These are phyloP conservation scores for Gastrophryne carolinensis DNA, from an alignment of 2,797 vertebrate species.

Conservation along the genomic window DNA sequence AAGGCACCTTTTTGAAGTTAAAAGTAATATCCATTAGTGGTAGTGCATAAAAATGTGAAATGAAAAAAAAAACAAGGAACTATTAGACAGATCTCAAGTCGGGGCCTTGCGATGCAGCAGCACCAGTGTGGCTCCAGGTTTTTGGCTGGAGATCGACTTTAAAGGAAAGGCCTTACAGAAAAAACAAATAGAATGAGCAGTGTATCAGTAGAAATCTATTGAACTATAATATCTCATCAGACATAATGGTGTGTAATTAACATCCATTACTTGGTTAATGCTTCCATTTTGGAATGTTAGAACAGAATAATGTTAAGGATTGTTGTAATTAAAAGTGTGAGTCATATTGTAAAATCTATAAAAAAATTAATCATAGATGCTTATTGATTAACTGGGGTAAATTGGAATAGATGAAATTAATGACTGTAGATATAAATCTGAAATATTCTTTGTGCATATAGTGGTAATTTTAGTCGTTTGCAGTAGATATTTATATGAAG, in stretches of 20 bases:
- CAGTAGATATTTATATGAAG: slow-evolving; percentile 13
- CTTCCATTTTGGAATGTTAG: slow-evolving; percentile 17
- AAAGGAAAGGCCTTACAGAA: background rate
- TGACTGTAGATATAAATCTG: slow-evolving; percentile 8
- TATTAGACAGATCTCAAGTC: too few relatives aligned
- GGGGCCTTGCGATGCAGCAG: too few relatives aligned
- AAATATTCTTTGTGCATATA: background rate
- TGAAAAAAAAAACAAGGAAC: too few relatives aligned
- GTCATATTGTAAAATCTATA: slow-evolving; percentile 32
- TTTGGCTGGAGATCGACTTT: too few relatives aligned
- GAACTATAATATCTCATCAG: slow-evolving; percentile 14
- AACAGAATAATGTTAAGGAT: background rate
- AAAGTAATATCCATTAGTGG: too few relatives aligned
- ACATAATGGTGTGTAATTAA: slow-evolving; percentile 14
- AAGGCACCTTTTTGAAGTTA: too few relatives aligned
- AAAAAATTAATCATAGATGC: slow-evolving; percentile 28
- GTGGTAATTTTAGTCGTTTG: background rate
- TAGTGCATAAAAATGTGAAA: too few relatives aligned
- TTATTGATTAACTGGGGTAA: slow-evolving; percentile 16
- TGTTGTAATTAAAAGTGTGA: slow-evolving; percentile 32
- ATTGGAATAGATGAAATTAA: slow-evolving; percentile 17
- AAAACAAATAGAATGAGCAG: background rate
- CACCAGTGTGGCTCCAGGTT: too few relatives aligned
- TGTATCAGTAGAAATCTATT: slow-evolving; percentile 15
- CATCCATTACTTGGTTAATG: background rate